Evolutionary conservation across 2,113 vertebrate genomes (phyloP), one percentile per base, ranked within the genome.

Genomic region (Alouatta palliata): DNA sequence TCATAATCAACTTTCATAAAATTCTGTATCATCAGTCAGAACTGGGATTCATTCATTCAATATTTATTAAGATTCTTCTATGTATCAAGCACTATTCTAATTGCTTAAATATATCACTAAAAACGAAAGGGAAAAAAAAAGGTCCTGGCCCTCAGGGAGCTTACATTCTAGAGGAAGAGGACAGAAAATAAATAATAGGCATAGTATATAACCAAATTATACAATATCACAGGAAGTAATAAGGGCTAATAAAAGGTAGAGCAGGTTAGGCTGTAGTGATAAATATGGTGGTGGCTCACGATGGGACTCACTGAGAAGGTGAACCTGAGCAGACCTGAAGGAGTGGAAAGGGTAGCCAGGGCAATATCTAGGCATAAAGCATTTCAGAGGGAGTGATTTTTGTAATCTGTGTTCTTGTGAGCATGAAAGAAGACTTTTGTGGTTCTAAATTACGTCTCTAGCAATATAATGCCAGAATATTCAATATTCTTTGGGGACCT

Each of bases 1-100:
- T 89, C 80, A 92, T 79, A 80, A 92, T 68, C 13, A 77, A 30
- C 30, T 45, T 77, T 83, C 64, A 92, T 79, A 95, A 87, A 75
- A 71, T 66, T 81, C 8, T 86, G 30, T 84, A 64, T 45, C 75
- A 75, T 61, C 8, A 49, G 35, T 76, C 73, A 94, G 49, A 98
- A 86, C 0, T 89, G 30, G 4, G 21, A 94, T 70, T 91, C 40
- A 87, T n/a, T 86, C 56, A 56, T 47, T 95, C 87, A 95, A 47
- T 45, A 82, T 79, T 45, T 75, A 84, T 1, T 77, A 30, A 97
- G 71, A 81, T 13, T n/a, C 58, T 56, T 79, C 58, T 91, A 86
- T 77, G 2, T 73, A 43, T 1, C 25, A 77, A 14, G 11, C 32
- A 66, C 20, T 86, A 40, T 73, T 84, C n/a, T 70, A 80, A 91